Evolutionary conservation across 1,140 invertebrate species (phyloP).

Genomic region (Sminthurides bifidus): DNA sequence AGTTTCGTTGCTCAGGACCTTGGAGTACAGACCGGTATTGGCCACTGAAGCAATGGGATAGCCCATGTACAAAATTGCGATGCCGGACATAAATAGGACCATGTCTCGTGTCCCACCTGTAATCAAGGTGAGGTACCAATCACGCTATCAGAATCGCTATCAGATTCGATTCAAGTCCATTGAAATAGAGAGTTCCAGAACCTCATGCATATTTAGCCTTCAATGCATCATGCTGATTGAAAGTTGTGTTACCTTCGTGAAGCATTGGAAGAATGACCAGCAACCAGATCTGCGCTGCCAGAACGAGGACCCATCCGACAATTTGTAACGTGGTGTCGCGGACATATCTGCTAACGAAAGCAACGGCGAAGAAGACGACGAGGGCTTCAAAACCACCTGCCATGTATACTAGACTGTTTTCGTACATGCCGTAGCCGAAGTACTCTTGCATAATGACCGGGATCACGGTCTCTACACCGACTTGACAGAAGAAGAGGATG

Average conservation of each 20-base stretch:
- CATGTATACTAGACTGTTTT: constrained; percentile 22
- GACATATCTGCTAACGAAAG: constrained; percentile 14
- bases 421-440: constrained; percentile 23
- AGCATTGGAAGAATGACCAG: constrained; percentile 15
- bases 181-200: too few species aligned
- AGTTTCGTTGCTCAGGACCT: constrained; percentile 16
- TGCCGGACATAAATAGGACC: constrained; percentile 13
- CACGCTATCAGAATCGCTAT: too few species aligned
- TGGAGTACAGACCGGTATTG: constrained; percentile 18
- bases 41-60: constrained; percentile 24
- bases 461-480: constrained; percentile 28
- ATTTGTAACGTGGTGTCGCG: constrained; percentile 18
- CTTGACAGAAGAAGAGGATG: constrained; percentile 24
- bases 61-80: constrained; percentile 15
- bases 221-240: too few species aligned
- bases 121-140: too few species aligned
- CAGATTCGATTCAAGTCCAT: too few species aligned
- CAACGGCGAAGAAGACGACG: constrained; percentile 11
- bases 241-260: neutral
- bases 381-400: neutral
- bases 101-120: neutral
- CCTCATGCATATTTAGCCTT: too few species aligned
- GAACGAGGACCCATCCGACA: constrained; percentile 14
- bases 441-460: constrained; percentile 25
- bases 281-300: constrained; percentile 15